These are phyloP conservation scores for Plectropomus leopardus DNA, from an alignment of 2,113 vertebrate genomes.

Conservation along the genomic window DNA sequence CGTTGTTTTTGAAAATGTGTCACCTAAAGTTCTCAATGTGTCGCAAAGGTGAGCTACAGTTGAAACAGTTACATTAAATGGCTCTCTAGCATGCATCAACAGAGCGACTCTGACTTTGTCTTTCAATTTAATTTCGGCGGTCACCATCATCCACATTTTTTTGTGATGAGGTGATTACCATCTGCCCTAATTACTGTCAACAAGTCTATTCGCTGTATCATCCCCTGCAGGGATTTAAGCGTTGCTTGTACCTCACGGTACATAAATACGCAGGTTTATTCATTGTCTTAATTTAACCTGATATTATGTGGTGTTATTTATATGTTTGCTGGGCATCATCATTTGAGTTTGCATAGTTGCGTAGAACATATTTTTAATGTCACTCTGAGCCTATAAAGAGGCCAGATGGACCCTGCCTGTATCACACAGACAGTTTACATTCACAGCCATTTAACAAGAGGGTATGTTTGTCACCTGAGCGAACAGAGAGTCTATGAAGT, in stretches of 20 bases:
- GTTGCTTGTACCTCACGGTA: not conserved
- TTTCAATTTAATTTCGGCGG: not conserved
- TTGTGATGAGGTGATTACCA: not conserved
- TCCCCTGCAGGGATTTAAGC: not conserved
- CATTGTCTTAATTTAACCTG: not conserved
- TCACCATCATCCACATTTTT: not conserved
- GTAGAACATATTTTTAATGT: not conserved
- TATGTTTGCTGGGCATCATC: not conserved
- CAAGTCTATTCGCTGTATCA: not conserved
- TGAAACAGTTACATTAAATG: not conserved
- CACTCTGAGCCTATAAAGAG: no score
- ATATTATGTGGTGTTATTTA: not conserved
- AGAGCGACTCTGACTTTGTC: not conserved
- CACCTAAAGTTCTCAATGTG: no score
- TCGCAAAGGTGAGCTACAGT: not conserved
- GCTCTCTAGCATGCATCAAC: not conserved
- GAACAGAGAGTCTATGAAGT: not conserved
- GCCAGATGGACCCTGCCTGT: not conserved
- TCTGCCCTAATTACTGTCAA: not conserved
- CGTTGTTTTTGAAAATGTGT: not conserved
- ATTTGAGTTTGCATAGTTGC: not conserved
- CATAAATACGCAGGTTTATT: not conserved
- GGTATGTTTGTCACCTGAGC: slow-evolving; percentile 22
- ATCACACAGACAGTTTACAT: not conserved
- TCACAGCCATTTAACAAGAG: not conserved